Evolutionary conservation across 1,140 invertebrate species (phyloP), one percentile per base, ranked within the genome.

Genomic region (Ptiloglossa arizonensis): DNA sequence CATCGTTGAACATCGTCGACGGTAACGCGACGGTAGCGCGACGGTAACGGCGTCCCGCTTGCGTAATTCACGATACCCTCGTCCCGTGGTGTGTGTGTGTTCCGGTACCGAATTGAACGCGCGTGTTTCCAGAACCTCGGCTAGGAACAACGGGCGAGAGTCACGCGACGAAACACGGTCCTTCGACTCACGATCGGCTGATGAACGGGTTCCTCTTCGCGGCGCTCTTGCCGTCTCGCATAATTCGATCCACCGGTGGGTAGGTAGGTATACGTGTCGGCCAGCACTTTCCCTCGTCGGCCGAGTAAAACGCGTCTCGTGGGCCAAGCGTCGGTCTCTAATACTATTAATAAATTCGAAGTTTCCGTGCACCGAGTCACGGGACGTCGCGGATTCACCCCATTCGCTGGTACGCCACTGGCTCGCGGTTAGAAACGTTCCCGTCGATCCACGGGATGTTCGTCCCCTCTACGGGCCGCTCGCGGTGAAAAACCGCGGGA

Each of bases 221-320:
- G 62, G 19, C 17, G 27, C n/a, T 63, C 24, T 38, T 8, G 22
- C 32, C 50, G 11, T 35, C 27, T 50, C 54, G n/a, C n/a, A 41
- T 59, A 22, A 46, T 60, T 35, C 32, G 41, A 46, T 54, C 35
- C 29, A 6, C n/a, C 19, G 6, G 1, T 29, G 1, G n/a, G n/a
- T n/a, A n/a, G n/a, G n/a, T n/a, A n/a, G n/a, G n/a, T n/a, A n/a
- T n/a, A n/a, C n/a, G 52, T 54, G 35, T 8, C 35, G n/a, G 9
- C 17, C 32, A 32, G 38, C 62, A 74, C 72, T 74, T 74, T 74
- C 72, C 62, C 72, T 67, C 27, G 62, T 22, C 48, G 41, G n/a
- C 8, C 41, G 59, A 24, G 17, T 62, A 54, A 74, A 66, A 74
- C n/a, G 66, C 60, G 50, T 60, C 24, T 48, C 32, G 8, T 4